Evolutionary conservation across 1,140 invertebrate species (phyloP), one percentile per base, ranked within the genome.

Genomic region (Eupristina koningsbergeri): DNA sequence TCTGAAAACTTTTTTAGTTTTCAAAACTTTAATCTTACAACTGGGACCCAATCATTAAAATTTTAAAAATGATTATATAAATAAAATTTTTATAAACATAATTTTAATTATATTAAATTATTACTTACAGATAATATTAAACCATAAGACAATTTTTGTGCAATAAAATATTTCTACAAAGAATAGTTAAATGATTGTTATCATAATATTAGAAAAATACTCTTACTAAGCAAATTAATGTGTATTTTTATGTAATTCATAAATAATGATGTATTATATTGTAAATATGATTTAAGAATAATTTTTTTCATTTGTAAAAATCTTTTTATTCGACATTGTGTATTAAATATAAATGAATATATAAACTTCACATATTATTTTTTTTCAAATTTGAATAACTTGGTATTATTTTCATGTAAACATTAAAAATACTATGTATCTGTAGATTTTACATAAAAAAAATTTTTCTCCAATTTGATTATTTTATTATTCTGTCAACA

Each of bases 31-130:
- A 71, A n/a, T 22, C n/a, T n/a, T n/a, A 63, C n/a, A 45, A 79
- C 26, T 74, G 67, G 64, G 67, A 79, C 50, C 76, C 74, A 73
- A 77, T 78, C 31, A 73, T 47, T 26, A 71, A 61, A 83, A 63
- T 47, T 29, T 41, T 47, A 78, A n/a, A 79, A 34, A 9, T 79
- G 45, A 63, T 77, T 69, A 7, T 61, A 36, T 64, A 82, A 22
- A 29, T 9, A 5, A 50, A 82, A 82, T 75, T 64, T 47, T 36
- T 50, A 31, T 64, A 47, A 69, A 64, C 34, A 76, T 83, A 77
- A 15, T 77, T 77, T 67, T 1, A 63, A 76, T 82, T 82, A 67
- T 45, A 39, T 53, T 82, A 47, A n/a, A 64, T 63, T 74, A 64
- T 36, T 82, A 11, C 29, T n/a, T 31, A 74, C 41, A 73, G 41